A percentile compares a stretch with the other conserved stretches of the same genome.
These are phyloP conservation scores for Poecilus cupreus DNA, from an alignment of 2,888 invertebrate species.

Conservation along the genomic window DNA sequence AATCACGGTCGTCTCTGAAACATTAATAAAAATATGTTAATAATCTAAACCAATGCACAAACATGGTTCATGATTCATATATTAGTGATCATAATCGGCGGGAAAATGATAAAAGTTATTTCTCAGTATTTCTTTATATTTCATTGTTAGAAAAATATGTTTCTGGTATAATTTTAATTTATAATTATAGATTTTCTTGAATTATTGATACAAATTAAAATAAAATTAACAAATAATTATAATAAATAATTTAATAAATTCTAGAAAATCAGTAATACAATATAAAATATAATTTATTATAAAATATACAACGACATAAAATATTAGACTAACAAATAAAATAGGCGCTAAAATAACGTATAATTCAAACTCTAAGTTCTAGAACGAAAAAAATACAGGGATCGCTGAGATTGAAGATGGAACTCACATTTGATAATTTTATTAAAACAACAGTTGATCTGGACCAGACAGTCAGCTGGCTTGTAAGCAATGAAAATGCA, in stretches of 20 bases:
- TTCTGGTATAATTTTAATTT: constrained; percentile 4
- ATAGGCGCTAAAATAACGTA: constrained; percentile 22
- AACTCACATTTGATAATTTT: constrained; percentile 57
- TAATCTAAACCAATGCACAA: not conserved
- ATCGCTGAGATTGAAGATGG: constrained; percentile 32
- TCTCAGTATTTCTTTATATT: not conserved
- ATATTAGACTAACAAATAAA: constrained; percentile 11
- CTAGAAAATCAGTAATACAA: not conserved
- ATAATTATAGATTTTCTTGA: not conserved
- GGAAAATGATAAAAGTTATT: constrained; percentile 14
- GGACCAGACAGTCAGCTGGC: constrained; percentile 72
- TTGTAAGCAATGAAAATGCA: constrained; percentile 67
- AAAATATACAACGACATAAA: not conserved
- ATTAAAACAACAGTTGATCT: constrained; percentile 67
- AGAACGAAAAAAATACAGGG: constrained; percentile 9
- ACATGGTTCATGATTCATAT: not conserved
- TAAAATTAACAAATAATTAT: constrained; percentile 19
- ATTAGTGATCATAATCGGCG: not conserved
- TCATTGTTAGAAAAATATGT: constrained; percentile 15
- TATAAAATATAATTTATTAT: not conserved
- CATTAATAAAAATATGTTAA: constrained; percentile 35
- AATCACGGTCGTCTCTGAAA: constrained; percentile 65
- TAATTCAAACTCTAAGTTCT: not conserved
- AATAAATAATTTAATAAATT: constrained; percentile 8
- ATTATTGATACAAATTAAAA: not conserved